Evolutionary conservation across 1,140 invertebrate genomes (phyloP).

Genomic region (Brachionus angularis): DNA sequence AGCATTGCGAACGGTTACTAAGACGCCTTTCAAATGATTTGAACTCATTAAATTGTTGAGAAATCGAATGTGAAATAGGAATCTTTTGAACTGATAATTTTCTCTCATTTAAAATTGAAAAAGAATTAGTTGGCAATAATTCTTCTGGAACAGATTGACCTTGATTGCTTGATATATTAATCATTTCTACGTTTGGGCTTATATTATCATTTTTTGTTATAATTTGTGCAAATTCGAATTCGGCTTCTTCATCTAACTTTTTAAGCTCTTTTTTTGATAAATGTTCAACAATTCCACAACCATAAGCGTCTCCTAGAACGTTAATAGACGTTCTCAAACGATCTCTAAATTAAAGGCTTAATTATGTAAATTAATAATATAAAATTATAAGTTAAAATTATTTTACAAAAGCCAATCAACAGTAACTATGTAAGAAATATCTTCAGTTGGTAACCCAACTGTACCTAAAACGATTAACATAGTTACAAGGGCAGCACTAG

Average conservation of each 20-base stretch:
- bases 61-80: background rate
- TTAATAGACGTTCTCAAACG: slow-evolving; percentile 64
- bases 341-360: slow-evolving; percentile 59
- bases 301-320: slow-evolving; percentile 63
- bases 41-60: slow-evolving; percentile 3
- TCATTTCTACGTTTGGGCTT: background rate
- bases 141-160: too few relatives aligned
- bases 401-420: slow-evolving; percentile 45
- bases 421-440: slow-evolving; percentile 45
- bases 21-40: too few relatives aligned
- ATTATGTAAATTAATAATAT: background rate
- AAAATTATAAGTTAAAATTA: background rate
- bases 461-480: slow-evolving; percentile 45
- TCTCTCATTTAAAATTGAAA: background rate
- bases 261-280: slow-evolving; percentile 69
- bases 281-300: slow-evolving; percentile 63
- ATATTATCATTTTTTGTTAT: background rate
- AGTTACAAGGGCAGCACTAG: slow-evolving; percentile 45
- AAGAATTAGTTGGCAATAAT: background rate
- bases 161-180: background rate
- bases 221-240: slow-evolving; percentile 35
- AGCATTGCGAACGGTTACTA: too few relatives aligned
- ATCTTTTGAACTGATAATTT: slow-evolving; percentile 18
- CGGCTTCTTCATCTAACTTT: slow-evolving; percentile 34
- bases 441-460: slow-evolving; percentile 45